Base-by-base conservation (phyloP, 2,888 invertebrate species). In the Camptogramma bilineatum region DNA sequence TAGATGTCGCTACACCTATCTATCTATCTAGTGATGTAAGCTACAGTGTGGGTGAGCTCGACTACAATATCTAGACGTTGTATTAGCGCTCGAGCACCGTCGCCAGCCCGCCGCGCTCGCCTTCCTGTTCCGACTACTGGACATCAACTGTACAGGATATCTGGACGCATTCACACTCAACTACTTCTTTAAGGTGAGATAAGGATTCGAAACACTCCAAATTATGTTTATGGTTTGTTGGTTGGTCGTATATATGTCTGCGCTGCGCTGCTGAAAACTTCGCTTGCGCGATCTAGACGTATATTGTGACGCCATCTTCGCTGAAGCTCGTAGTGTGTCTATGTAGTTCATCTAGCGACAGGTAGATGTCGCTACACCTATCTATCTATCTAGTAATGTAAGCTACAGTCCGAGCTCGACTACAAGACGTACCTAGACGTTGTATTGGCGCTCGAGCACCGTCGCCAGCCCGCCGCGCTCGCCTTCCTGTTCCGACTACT, bases 51-150 rank as follows among this genome's bases (percentile, higher is more conserved):
- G 97, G 97, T 0, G 97, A 98, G 88, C 98, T 98, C 97, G 99
- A 99, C 89, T 99, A 99, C 91, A 98, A 99, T 99, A 98, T 85
- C 91, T 99, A 21, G 98, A 99, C 84, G 96, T 99, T 84, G 98
- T 98, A 0, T 93, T 99, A 34, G 99, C 99, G 0, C 88, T 99
- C 71, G 98, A 99, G 88, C 98, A 99, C 90, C 94, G 98, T 18
- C 95, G 96, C 68, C 98, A 99, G 83, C 97, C 98, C 0, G 98
- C 98, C 74, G 96, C 98, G 0, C 90, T 99, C 21, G 97, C 98
- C 34, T 99, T 98, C 83, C 92, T 99, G 57, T 99, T 99, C 88
- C 93, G 97, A 34, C 97, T 99, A 67, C 91, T 99, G 9, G 99
- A 99, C 87, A 96, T 99, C 62, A 96, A 98, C 82, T 96, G 96